Conservation (phyloP, 2,113 vertebrate genomes). For the Neodontobutis hainanensis region DNA sequence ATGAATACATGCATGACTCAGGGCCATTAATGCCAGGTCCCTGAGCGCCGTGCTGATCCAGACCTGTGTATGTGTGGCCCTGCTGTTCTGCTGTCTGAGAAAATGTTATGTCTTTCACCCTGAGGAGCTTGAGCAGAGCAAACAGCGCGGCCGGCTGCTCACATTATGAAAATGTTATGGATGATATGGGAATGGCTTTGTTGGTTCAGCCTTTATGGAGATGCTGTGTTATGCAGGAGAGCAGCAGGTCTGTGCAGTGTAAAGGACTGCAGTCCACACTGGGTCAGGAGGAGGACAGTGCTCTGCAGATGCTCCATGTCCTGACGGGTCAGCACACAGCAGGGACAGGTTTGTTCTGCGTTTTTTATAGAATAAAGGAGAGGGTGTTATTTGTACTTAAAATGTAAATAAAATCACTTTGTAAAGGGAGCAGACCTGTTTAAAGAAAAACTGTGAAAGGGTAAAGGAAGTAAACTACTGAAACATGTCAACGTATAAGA, state of each 20-base stretch:
- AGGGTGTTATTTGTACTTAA: neutral
- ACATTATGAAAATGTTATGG: conserved; percentile 53
- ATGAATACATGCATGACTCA: conserved; percentile 66
- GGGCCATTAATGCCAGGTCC: conserved; percentile 51
- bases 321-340: neutral
- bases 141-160: conserved; percentile 1
- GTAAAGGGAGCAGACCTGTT: too few species aligned
- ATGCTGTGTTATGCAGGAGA: conserved; percentile 24
- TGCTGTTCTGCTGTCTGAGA: conserved; percentile 9
- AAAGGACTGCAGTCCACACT: conserved; percentile 18
- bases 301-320: neutral
- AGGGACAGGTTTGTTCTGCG: neutral
- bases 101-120: conserved; percentile 32
- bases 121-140: neutral
- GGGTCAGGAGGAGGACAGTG: conserved; percentile 5
- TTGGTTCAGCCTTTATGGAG: conserved; percentile 24
- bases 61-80: conserved; percentile 7
- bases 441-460: too few species aligned
- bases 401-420: too few species aligned
- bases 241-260: conserved; percentile 23
- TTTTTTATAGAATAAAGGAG: neutral
- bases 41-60: conserved; percentile 18
- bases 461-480: too few species aligned
- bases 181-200: conserved; percentile 28
- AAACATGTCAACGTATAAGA: too few species aligned